phyloP scores from a whole-genome alignment of 2,113 vertebrate genomes.

The Uropsilus gracilis region DNA sequence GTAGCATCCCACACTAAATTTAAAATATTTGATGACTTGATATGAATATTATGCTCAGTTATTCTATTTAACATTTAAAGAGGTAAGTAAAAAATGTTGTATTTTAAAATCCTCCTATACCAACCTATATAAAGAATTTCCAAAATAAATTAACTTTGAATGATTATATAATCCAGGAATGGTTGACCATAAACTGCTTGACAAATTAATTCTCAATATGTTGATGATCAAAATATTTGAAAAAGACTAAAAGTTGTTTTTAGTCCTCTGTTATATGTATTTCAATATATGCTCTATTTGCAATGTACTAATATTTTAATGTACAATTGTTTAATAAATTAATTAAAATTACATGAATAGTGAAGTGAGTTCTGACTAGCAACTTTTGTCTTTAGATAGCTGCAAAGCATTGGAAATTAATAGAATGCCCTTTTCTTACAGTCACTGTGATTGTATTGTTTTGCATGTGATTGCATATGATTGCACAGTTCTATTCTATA shows the following conservation, averaged over 20 bases:
- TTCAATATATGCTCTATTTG: no score
- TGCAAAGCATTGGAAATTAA: background rate
- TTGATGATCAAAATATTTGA: background rate
- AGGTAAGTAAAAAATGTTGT: background rate
- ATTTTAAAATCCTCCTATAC: background rate
- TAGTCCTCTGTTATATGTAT: background rate
- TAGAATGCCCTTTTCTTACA: background rate
- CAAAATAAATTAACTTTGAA: background rate
- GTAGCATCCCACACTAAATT: background rate
- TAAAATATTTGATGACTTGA: background rate
- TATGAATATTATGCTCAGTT: background rate
- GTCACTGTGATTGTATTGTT: no score
- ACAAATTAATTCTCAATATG: background rate
- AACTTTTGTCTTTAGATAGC: background rate
- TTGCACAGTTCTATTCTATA: no score
- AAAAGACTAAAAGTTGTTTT: background rate
- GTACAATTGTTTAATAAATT: background rate
- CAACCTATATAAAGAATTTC: background rate
- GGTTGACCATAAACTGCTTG: background rate
- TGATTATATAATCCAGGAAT: background rate
- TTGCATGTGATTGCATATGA: no score
- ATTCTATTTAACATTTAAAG: background rate
- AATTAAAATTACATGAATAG: slow-evolving; percentile 4
- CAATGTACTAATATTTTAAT: background rate
- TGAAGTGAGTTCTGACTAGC: background rate